A percentile compares a stretch with the other conserved stretches of the same genome.
phyloP scores from a whole-genome alignment of 2,113 vertebrate species.

The Callipepla squamata region DNA sequence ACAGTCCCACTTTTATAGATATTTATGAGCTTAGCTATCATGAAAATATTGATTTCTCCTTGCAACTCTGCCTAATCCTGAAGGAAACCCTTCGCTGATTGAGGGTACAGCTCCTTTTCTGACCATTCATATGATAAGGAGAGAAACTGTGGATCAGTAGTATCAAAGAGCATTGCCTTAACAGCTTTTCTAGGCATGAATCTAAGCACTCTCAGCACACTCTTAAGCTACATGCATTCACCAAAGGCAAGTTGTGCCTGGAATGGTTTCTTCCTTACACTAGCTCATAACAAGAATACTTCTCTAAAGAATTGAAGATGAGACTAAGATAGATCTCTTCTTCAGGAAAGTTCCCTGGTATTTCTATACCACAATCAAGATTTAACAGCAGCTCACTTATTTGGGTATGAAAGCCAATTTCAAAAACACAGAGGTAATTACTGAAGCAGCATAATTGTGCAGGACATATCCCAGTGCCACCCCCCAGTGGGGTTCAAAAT shows the following conservation, averaged over 20 bases:
- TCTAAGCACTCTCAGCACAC: not conserved
- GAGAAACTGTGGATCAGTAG: not conserved
- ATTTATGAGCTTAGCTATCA: not conserved
- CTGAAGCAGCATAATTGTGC: not conserved
- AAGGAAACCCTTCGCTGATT: not conserved
- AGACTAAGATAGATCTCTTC: not conserved
- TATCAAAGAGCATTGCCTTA: not conserved
- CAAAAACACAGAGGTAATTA: not conserved
- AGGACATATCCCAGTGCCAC: not conserved
- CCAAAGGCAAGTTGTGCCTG: not conserved
- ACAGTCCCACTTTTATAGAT: not conserved
- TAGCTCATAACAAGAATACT: not conserved
- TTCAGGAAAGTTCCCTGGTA: not conserved
- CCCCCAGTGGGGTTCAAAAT: fast-evolving
- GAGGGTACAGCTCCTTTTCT: not conserved
- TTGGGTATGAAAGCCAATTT: not conserved
- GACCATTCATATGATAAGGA: not conserved
- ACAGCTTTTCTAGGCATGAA: not conserved
- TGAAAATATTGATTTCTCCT: no score
- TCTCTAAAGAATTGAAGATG: not conserved
- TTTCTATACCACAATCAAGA: not conserved
- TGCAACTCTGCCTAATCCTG: not conserved
- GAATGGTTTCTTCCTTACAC: not conserved
- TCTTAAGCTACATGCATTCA: fast-evolving
- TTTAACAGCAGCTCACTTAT: not conserved